Conservation (phyloP, 2,888 invertebrate genomes). For the Drosophila nr. perissopoda region DNA sequence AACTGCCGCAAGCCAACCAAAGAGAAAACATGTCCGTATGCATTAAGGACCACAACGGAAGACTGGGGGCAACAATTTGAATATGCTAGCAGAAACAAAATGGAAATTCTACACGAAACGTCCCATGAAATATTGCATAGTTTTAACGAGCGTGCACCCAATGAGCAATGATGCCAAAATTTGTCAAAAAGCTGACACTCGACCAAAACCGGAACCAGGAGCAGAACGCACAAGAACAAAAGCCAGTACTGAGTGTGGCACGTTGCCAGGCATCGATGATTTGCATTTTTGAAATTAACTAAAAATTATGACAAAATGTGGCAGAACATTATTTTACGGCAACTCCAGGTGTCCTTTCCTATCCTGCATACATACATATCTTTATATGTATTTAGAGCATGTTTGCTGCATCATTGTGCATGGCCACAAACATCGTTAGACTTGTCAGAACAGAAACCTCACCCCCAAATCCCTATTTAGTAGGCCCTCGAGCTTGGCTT, state of each 20-base stretch:
- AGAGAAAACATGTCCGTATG: conserved; percentile 18
- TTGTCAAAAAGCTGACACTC: conserved; percentile 64
- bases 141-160: conserved; percentile 59
- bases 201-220: neutral
- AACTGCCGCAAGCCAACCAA: conserved; percentile 21
- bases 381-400: conserved; percentile 3
- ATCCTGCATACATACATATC: conserved; percentile 12
- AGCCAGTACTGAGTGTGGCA: conserved; percentile 1
- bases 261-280: conserved; percentile 61
- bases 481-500: conserved; percentile 38
- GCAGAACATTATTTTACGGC: conserved; percentile 1
- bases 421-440: conserved; percentile 22
- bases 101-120: conserved; percentile 48
- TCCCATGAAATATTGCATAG: conserved; percentile 65
- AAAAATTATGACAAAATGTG: conserved; percentile 75
- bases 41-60: conserved; percentile 25
- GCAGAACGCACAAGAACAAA: neutral
- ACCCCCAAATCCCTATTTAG: neutral
- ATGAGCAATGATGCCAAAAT: conserved; percentile 64
- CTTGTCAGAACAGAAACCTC: conserved; percentile 22
- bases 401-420: conserved; percentile 73
- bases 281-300: conserved; percentile 78
- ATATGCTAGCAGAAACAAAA: conserved; percentile 30
- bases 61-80: conserved; percentile 18
- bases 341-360: conserved; percentile 33